Percentiles rank a stretch among this genome's conserved stretches.
Conservation (phyloP, 2,113 vertebrate genomes). For the Poecile atricapillus region DNA sequence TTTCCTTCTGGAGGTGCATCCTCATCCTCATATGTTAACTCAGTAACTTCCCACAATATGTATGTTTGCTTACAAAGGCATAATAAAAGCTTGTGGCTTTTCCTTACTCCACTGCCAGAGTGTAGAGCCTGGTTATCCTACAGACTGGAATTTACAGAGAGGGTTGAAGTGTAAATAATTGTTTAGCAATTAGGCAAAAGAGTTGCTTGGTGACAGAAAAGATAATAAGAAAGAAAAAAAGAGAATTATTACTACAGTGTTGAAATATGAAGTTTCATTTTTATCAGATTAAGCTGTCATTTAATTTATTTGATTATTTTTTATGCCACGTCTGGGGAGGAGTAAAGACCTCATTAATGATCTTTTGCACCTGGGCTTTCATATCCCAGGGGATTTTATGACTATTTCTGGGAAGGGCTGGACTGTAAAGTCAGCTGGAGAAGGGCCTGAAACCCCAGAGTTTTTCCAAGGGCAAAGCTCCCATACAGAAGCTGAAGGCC, state of each 20-base stretch:
- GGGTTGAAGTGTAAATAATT: not conserved
- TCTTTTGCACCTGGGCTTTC: not conserved
- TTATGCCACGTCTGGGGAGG: not conserved
- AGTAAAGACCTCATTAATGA: not conserved
- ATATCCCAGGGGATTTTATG: not conserved
- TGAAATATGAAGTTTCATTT: not conserved
- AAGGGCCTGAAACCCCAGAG: not conserved
- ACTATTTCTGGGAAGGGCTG: not conserved
- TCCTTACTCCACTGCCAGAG: not conserved
- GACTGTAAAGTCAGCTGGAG: not conserved
- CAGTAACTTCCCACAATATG: constrained; percentile 29
- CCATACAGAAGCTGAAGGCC: fast-evolving
- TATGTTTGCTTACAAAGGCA: constrained; percentile 59
- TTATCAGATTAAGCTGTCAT: not conserved
- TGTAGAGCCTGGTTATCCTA: not conserved
- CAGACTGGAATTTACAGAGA: not conserved
- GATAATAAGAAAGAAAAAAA: not conserved
- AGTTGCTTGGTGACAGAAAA: not conserved
- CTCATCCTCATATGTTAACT: not conserved
- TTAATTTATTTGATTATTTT: constrained; percentile 3
- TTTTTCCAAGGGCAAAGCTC: not conserved
- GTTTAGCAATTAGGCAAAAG: not conserved
- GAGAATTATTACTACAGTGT: not conserved
- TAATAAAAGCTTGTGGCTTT: constrained; percentile 64
- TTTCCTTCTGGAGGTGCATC: constrained; percentile 11